phyloP scores from a whole-genome alignment of 2,797 vertebrate genomes.

The Chlorospingus semifuscus region DNA sequence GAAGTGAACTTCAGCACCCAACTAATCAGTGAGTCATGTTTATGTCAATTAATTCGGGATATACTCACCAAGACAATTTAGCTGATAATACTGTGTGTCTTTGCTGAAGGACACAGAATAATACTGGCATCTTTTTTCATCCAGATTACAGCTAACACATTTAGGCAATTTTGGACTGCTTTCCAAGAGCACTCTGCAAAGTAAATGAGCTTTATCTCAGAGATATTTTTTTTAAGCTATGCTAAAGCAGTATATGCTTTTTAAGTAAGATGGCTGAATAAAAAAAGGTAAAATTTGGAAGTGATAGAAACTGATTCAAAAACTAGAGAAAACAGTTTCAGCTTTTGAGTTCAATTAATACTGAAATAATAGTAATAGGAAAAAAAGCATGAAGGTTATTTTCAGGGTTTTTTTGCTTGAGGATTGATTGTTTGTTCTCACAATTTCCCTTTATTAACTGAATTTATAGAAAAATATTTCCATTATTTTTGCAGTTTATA shows the following conservation, averaged over 20 bases:
- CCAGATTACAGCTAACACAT: constrained; percentile 88
- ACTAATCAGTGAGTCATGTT: constrained; percentile 17
- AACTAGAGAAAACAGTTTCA: background rate
- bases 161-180: constrained; percentile 52
- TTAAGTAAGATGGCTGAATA: background rate
- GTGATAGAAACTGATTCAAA: background rate
- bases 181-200: constrained; percentile 76
- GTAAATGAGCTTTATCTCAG: constrained; percentile 20
- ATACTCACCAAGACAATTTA: constrained; percentile 90
- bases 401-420: background rate
- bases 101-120: constrained; percentile 90
- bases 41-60: background rate
- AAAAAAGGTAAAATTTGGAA: background rate
- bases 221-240: background rate
- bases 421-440: background rate
- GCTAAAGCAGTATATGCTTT: background rate
- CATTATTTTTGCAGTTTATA: background rate
- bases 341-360: background rate
- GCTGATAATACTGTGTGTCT: constrained; percentile 85
- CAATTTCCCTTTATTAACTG: background rate
- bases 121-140: constrained; percentile 87
- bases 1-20: constrained; percentile 16
- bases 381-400: background rate
- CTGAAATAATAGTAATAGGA: background rate
- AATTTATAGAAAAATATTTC: background rate